Evolutionary conservation across 2,888 invertebrate genomes (phyloP).

Genomic region (Pilophorus perplexus): DNA sequence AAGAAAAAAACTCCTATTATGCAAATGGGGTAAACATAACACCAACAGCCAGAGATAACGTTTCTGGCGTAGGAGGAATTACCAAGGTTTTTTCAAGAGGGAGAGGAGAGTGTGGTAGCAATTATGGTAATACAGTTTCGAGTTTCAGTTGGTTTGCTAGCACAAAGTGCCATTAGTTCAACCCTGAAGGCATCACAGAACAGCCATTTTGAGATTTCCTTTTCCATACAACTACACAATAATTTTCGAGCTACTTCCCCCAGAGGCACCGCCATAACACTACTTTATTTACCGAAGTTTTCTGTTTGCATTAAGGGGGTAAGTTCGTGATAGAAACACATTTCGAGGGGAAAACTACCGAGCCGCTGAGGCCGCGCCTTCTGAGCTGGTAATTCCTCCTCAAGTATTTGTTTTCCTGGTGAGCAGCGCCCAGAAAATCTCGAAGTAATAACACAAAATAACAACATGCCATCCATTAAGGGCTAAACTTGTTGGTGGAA

Average conservation of each 20-base stretch:
- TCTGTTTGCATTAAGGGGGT: conserved; percentile 18
- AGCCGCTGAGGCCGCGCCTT: no score
- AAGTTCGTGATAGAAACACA: conserved; percentile 9
- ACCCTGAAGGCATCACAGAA: conserved; percentile 4
- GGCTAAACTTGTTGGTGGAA: conserved; percentile 20
- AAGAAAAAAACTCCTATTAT: conserved; percentile 17
- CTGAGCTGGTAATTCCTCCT: background rate
- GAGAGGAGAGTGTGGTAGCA: background rate
- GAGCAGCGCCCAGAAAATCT: background rate
- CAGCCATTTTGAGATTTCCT: conserved; percentile 21
- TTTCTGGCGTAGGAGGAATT: conserved; percentile 6
- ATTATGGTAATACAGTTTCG: conserved; percentile 28
- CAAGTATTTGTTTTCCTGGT: conserved; percentile 16
- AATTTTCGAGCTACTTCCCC: background rate
- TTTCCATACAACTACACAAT: background rate
- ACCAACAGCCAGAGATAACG: conserved; percentile 20
- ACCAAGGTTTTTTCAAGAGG: background rate
- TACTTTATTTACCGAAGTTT: conserved; percentile 7
- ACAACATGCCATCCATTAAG: conserved; percentile 11
- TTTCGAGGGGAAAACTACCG: background rate
- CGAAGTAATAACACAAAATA: conserved; percentile 23
- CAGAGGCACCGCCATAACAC: background rate
- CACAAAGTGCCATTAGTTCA: conserved; percentile 11
- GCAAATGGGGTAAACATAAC: conserved; percentile 26
- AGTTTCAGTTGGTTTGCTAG: conserved; percentile 16